Base-by-base conservation (phyloP, 2,113 vertebrate genomes). In the Poeciliopsis occidentalis region DNA sequence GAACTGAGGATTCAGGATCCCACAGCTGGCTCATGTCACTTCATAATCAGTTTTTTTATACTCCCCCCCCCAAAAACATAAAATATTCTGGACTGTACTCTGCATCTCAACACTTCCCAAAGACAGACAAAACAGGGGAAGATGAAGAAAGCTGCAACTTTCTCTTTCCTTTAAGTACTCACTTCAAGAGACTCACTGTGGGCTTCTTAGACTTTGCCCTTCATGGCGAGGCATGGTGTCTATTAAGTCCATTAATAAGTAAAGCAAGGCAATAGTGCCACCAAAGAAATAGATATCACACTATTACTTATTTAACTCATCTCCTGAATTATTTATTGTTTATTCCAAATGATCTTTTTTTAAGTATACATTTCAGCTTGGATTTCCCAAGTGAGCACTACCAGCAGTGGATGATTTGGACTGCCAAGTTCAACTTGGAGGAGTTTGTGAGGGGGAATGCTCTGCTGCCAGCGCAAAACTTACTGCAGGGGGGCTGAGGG, bases 241-340 rank as follows among this genome's bases (percentile, higher is more conserved):
- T 88, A 89, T 92, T 90, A 86, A 89, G 71, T 22, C 81, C 81
- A 93, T 94, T 83, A 94, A 93, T 92, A 92, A 94, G 79, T 93
- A 90, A 93, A 87, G 83, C 82, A 84, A 88, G 86, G 88, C 92
- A 91, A 92, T 92, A 91, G 92, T 64, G 83, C 89, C 92, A 92
- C 88, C 87, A 92, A 93, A 93, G 92, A 90, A 92, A 93, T 90
- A 92, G 92, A 94, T 93, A 93, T 92, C 88, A 82, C 86, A 85
- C 81, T 89, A 93, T 94, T 93, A 94, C 90, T 94, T 94, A 94
- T 94, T 94, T 88, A 94, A 92, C 87, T 51, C 22, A 66, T 61
- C 63, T 39, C 51, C 79, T 94, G 85, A 94, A 94, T 94, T 85
- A 94, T 94, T 94, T 90, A 94, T 88, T 92, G 90, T 93, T 92